A percentile compares a stretch with the other conserved stretches of the same genome.
These are phyloP conservation scores for Manacus vitellinus DNA, from an alignment of 2,113 vertebrate species.

Conservation along the genomic window DNA sequence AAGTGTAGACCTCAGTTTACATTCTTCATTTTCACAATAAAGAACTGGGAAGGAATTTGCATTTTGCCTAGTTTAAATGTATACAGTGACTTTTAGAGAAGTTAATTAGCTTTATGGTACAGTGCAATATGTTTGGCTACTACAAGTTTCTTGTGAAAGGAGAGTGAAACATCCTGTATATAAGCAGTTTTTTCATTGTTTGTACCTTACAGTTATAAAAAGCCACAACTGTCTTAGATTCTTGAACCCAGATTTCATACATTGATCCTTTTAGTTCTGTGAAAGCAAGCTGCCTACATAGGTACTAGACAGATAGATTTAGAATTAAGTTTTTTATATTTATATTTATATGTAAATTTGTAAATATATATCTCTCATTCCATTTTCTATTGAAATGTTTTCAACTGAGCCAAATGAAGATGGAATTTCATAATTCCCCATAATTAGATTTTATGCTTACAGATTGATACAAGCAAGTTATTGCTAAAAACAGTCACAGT, in stretches of 20 bases:
- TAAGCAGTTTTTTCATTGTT: not conserved
- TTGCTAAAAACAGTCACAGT: not conserved
- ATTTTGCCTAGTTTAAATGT: not conserved
- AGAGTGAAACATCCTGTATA: not conserved
- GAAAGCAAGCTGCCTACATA: not conserved
- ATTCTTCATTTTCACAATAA: conserved; percentile 6
- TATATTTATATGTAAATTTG: not conserved
- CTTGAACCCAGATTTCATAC: not conserved
- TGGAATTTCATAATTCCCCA: not conserved
- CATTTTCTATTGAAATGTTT: not conserved
- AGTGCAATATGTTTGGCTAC: not conserved
- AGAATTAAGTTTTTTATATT: not conserved
- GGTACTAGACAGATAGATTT: not conserved
- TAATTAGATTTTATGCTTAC: not conserved
- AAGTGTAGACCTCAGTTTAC: not conserved
- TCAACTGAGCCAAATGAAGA: not conserved
- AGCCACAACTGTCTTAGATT: not conserved
- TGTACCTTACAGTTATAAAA: not conserved
- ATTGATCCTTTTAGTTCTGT: not conserved
- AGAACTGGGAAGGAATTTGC: not conserved
- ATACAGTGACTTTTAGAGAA: not conserved
- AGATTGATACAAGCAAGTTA: not conserved
- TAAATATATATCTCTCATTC: not conserved
- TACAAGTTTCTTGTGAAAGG: not conserved
- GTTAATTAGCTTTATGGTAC: not conserved